Percentiles rank a stretch among this genome's conserved stretches.
Evolutionary conservation across 2,888 invertebrate species (phyloP).

Genomic region (Romanomermis culicivorax): DNA sequence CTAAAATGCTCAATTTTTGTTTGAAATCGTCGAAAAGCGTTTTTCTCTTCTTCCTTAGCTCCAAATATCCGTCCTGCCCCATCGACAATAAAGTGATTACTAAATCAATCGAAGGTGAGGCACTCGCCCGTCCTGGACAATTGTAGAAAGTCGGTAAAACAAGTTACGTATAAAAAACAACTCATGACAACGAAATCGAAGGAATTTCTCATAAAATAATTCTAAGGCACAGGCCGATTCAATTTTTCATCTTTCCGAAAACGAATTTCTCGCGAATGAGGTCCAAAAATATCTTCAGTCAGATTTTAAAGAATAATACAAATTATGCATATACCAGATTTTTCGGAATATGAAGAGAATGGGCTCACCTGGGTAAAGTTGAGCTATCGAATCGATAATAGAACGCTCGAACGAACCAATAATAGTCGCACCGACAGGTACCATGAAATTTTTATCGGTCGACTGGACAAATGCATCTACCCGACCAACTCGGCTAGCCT

Average conservation of each 20-base stretch:
- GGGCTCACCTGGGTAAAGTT: constrained; percentile 49
- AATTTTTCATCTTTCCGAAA: no score
- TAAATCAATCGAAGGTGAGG: constrained; percentile 47
- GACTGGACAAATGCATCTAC: constrained; percentile 60
- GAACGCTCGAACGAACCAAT: constrained; percentile 47
- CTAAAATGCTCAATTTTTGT: constrained; percentile 38
- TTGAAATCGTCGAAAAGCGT: constrained; percentile 42
- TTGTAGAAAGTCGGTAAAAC: no score
- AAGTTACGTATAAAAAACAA: no score
- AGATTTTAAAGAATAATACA: no score
- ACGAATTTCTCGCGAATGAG: no score
- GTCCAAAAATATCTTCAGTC: no score
- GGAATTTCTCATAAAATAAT: no score
- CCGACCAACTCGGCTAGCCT: constrained; percentile 39
- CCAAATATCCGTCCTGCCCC: constrained; percentile 43
- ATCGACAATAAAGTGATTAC: constrained; percentile 52
- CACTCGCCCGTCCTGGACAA: constrained; percentile 44
- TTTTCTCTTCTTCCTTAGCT: constrained; percentile 41
- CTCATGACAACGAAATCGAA: no score
- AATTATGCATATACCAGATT: no score
- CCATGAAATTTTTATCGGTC: constrained; percentile 60
- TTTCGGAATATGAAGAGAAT: no score
- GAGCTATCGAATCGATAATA: constrained; percentile 43
- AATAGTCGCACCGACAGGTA: constrained; percentile 59
- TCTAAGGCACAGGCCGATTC: no score